Base-by-base conservation (phyloP, 2,888 invertebrate species). In the Drosophila testacea region DNA sequence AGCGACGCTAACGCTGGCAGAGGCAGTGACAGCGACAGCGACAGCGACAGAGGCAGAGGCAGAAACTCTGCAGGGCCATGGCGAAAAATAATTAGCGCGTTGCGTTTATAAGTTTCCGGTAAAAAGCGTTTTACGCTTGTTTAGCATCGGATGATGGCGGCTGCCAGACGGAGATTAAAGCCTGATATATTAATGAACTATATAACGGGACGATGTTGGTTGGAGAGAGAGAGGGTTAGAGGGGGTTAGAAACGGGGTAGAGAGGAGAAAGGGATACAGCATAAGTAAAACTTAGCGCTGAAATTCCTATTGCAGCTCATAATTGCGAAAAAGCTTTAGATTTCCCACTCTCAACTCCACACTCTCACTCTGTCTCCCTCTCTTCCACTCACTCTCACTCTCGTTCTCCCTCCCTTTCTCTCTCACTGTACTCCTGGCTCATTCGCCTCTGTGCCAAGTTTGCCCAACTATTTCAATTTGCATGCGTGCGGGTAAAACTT, bases 61-160 rank as follows among this genome's bases (percentile, higher is more conserved):
- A n/a, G 16, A 34, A 4, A 36, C 6, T 27, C 22, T 36, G 50
- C 27, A 50, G 44, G 27, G 27, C 36, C n/a, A 56, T 44, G 44
- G 34, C 27, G 55, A 44, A 83, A 83, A 88, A 83, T 83, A 83
- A 83, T 83, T 83, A 88, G 86, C 86, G 85, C 71, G 71, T 73
- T 83, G 83, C 79, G 79, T 71, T 83, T 84, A 87, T 77, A 83
- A 87, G 88, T 81, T 87, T 83, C 84, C 73, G 79, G 82, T 79
- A 68, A 87, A 87, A 81, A 87, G 79, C 73, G 70, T 69, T 82
- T 83, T 68, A 83, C 81, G 81, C 69, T 69, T 72, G 66, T 60
- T 64, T 71, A 73, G 62, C 82, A 67, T 39, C 68, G 68, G 64
- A 55, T 69, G 69, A 54, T 67, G 57, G 65, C 64, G 65, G 46